These are phyloP conservation scores for Hipparchia sbordonii DNA, from an alignment of 2,888 invertebrate genomes.

Conservation along the genomic window DNA sequence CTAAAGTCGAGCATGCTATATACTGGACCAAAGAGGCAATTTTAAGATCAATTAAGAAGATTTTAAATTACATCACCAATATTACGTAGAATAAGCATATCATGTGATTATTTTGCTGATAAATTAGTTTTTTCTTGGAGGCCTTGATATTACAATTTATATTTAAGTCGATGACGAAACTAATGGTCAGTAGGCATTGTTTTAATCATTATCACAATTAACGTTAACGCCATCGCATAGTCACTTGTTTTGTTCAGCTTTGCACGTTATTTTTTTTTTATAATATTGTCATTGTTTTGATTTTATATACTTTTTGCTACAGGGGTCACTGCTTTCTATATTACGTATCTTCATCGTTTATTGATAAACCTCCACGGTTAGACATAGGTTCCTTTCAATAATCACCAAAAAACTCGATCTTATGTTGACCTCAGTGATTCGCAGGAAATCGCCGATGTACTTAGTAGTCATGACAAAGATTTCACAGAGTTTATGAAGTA, in stretches of 20 bases:
- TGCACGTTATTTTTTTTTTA: not conserved
- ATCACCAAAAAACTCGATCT: too few species aligned
- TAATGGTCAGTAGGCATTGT: conserved; percentile 3
- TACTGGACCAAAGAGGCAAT: too few species aligned
- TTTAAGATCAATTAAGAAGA: too few species aligned
- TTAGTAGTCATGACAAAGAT: too few species aligned
- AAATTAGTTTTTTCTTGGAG: conserved; percentile 23
- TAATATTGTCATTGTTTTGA: not conserved
- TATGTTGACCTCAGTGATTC: too few species aligned
- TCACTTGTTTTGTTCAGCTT: not conserved
- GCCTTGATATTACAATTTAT: conserved; percentile 19
- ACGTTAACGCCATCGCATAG: not conserved
- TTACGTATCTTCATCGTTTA: too few species aligned
- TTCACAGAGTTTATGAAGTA: too few species aligned
- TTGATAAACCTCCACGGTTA: too few species aligned
- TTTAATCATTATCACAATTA: conserved; percentile 15
- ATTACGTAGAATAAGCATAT: conserved; percentile 3
- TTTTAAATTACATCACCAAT: conserved; percentile 5
- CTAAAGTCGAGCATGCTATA: too few species aligned
- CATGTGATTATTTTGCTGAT: conserved; percentile 11
- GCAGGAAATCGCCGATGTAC: too few species aligned
- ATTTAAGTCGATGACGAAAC: conserved; percentile 16
- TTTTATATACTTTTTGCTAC: not conserved
- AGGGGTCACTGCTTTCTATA: too few species aligned
- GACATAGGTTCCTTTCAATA: too few species aligned